Evolutionary conservation across 2,888 invertebrate genomes (phyloP), one percentile per base, ranked within the genome.

Genomic region (Zeuzera pyrina): DNA sequence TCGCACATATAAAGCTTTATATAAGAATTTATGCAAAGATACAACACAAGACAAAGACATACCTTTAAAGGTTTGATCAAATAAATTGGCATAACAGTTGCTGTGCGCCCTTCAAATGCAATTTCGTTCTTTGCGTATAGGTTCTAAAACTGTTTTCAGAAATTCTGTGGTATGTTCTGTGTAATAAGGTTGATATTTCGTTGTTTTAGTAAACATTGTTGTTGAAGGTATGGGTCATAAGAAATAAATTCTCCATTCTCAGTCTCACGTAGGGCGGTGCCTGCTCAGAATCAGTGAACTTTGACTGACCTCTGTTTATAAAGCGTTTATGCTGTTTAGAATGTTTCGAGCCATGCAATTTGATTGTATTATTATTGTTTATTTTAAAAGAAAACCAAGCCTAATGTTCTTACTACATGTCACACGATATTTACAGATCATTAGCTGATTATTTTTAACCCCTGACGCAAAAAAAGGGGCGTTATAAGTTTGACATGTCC

Each of bases 281-380:
- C 34, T 38, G 42, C 43, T 42, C 49, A 49, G 53, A 38, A 52
- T 49, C 49, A 51, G 49, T 66, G 64, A 68, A 65, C 68, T 69
- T 66, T 67, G 46, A 23, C 41, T 64, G 66, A 66, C 65, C 66
- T 58, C 56, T 48, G 41, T 43, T 53, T 55, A 50, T 22, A 22
- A 26, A 27, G 36, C 32, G 32, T 25, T 12, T 25, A 25, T 25
- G n/a, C n/a, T n/a, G n/a, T n/a, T n/a, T n/a, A n/a, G n/a, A n/a
- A n/a, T n/a, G n/a, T n/a, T n/a, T n/a, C n/a, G n/a, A n/a, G n/a
- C n/a, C n/a, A n/a, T n/a, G n/a, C n/a, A n/a, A n/a, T n/a, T n/a
- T n/a, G n/a, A n/a, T n/a, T n/a, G n/a, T n/a, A n/a, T n/a, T n/a
- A n/a, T n/a, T n/a, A n/a, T n/a, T n/a, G n/a, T n/a, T n/a, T n/a